Percentiles rank a stretch among this genome's conserved stretches.
phyloP scores from a whole-genome alignment of 2,888 invertebrate genomes.

The Drosophila lutescens region DNA sequence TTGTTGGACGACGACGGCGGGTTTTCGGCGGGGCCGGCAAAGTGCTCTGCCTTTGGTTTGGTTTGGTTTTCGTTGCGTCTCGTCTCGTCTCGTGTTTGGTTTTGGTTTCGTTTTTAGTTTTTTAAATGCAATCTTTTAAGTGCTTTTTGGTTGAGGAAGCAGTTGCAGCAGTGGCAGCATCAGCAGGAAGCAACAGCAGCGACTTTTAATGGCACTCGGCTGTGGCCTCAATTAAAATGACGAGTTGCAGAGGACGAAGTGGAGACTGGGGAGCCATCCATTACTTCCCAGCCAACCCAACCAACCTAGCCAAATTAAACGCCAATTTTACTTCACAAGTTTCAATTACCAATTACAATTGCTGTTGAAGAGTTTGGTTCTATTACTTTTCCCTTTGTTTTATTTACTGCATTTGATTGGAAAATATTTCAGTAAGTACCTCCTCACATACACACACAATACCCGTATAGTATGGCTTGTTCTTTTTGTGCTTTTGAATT shows the following conservation, averaged over 20 bases:
- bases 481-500: constrained; percentile 38
- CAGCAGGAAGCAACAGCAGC: constrained; percentile 37
- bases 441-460: not conserved
- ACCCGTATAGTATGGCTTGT: not conserved
- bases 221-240: constrained; percentile 53
- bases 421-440: constrained; percentile 29
- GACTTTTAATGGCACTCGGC: constrained; percentile 64
- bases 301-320: constrained; percentile 29
- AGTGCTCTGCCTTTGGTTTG: constrained; percentile 55
- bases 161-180: constrained; percentile 12
- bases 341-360: constrained; percentile 44
- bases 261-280: constrained; percentile 7
- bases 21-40: constrained; percentile 35
- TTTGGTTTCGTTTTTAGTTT: constrained; percentile 48
- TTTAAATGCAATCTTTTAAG: constrained; percentile 71
- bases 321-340: constrained; percentile 43
- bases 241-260: constrained; percentile 14
- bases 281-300: constrained; percentile 1
- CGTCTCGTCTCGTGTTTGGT: constrained; percentile 39
- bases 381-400: constrained; percentile 26
- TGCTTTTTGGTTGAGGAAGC: constrained; percentile 63
- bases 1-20: constrained; percentile 21
- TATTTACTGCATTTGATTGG: constrained; percentile 47
- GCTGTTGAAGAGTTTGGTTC: constrained; percentile 19
- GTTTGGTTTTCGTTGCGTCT: too few relatives aligned